phyloP scores from a whole-genome alignment of 1,140 invertebrate species.

The Cydia pomonella region DNA sequence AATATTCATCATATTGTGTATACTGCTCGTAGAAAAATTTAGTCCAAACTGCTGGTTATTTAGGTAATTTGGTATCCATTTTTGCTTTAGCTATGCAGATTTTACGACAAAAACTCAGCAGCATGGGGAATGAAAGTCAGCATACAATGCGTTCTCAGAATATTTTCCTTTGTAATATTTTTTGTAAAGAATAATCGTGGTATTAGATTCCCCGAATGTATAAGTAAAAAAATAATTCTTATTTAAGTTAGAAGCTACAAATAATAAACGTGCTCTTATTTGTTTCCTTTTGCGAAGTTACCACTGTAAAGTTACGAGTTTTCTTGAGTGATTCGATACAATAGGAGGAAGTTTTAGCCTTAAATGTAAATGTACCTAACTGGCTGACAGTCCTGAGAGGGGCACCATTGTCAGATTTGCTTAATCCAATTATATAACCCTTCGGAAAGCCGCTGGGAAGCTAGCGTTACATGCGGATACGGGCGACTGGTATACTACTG shows the following conservation, averaged over 20 bases:
- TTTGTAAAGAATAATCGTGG: slow-evolving; percentile 2
- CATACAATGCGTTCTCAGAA: slow-evolving; percentile 12
- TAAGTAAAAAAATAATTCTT: neutral
- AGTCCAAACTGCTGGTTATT: slow-evolving; percentile 7
- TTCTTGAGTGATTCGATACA: slow-evolving; percentile 20
- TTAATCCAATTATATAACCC: slow-evolving; percentile 48
- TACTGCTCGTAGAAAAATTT: neutral
- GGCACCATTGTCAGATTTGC: slow-evolving; percentile 37
- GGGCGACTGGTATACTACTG: neutral
- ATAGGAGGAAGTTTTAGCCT: slow-evolving; percentile 36
- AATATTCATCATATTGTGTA: slow-evolving; percentile 6
- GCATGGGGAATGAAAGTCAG: slow-evolving; percentile 7
- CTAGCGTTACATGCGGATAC: slow-evolving; percentile 20
- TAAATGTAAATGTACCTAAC: slow-evolving; percentile 37
- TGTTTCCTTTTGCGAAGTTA: neutral
- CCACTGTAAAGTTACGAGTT: neutral
- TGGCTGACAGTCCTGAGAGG: slow-evolving; percentile 14
- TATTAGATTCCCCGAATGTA: neutral
- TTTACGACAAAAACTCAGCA: slow-evolving; percentile 27
- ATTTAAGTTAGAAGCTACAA: neutral
- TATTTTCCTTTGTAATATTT: slow-evolving; percentile 7
- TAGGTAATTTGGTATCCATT: slow-evolving; percentile 16
- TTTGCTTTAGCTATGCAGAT: slow-evolving; percentile 22
- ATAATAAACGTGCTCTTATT: neutral
- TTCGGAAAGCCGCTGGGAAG: slow-evolving; percentile 38